Evolutionary conservation across 1,140 invertebrate genomes (phyloP), one percentile per base, ranked within the genome.

Genomic region (Rhopalosiphum maidis): DNA sequence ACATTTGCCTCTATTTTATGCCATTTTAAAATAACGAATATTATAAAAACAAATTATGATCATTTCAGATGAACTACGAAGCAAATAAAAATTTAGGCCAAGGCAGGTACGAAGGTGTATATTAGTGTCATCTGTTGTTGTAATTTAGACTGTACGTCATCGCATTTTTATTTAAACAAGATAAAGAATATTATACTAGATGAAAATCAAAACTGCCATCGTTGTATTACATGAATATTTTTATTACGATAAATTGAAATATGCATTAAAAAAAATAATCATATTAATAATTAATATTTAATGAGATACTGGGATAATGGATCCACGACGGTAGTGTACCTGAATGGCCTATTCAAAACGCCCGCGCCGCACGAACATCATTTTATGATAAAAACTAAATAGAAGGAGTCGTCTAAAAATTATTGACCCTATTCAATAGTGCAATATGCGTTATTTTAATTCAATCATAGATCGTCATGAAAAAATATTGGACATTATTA

Each of bases 321-420:
- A n/a, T 77, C 4, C 30, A 77, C 60, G 60, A 77, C 60, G 60
- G 60, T 77, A 77, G n/a, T 77, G 60, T 77, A 77, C 60, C 60
- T 77, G 60, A 77, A 77, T 77, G 60, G 60, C 60, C 60, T 77
- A 77, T 77, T 77, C 60, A 77, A 77, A 77, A 77, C 60, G 60
- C 60, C 60, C 60, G 60, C 60, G 60, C 60, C 30, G 0, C 22
- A 9, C 25, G 23, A 68, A 68, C 60, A 15, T n/a, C 25, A 68
- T 68, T 30, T 30, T 68, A 30, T 60, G 21, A 11, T 60, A 30
- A 60, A 60, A 30, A 60, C 11, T 11, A 60, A 60, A 60, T 60
- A 30, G 25, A 60, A 60, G 25, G 9, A 30, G 25, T 60, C 55
- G 21, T 0, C 55, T 30, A 30, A 68, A 15, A 3, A 60, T 60